Evolutionary conservation across 1,140 invertebrate species (phyloP).

Genomic region (Neodiprion fabricii): DNA sequence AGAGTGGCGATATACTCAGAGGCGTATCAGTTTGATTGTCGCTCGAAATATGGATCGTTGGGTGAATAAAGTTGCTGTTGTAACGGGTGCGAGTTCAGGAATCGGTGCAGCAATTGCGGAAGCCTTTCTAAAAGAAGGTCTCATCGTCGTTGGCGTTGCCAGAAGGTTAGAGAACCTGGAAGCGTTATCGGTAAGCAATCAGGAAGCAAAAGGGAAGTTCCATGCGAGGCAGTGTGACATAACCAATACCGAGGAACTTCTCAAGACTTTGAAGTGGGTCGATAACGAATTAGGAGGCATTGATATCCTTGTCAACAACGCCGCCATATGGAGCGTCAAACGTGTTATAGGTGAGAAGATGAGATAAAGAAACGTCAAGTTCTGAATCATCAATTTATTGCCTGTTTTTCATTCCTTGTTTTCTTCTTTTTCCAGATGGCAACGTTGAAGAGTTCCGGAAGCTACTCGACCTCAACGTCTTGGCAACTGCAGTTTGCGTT

Average conservation of each 20-base stretch:
- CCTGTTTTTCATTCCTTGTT: background rate
- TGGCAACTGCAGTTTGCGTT: constrained; percentile 72
- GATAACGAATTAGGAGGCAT: constrained; percentile 68
- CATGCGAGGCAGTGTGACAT: constrained; percentile 70
- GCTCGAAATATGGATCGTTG: constrained; percentile 69
- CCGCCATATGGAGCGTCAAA: constrained; percentile 61
- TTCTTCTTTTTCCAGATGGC: constrained; percentile 48
- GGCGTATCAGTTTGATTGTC: background rate
- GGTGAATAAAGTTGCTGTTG: constrained; percentile 70
- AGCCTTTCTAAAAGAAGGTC: constrained; percentile 65
- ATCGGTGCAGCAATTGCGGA: constrained; percentile 70
- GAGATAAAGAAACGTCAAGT: too few species aligned
- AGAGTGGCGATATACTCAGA: background rate
- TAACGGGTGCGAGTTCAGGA: constrained; percentile 76
- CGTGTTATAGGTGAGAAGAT: constrained; percentile 46
- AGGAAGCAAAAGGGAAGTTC: constrained; percentile 50
- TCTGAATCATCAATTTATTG: too few species aligned
- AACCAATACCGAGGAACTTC: constrained; percentile 69
- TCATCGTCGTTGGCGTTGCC: constrained; percentile 75
- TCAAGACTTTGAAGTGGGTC: constrained; percentile 71
- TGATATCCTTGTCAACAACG: constrained; percentile 79
- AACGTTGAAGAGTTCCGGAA: constrained; percentile 56
- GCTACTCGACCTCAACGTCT: constrained; percentile 73
- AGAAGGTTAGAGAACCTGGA: constrained; percentile 68
- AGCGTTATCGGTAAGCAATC: constrained; percentile 40